Percentiles rank a stretch among this genome's conserved stretches.
Conservation (phyloP, 2,797 vertebrate genomes). For the Paramormyrops hopkinsi region DNA sequence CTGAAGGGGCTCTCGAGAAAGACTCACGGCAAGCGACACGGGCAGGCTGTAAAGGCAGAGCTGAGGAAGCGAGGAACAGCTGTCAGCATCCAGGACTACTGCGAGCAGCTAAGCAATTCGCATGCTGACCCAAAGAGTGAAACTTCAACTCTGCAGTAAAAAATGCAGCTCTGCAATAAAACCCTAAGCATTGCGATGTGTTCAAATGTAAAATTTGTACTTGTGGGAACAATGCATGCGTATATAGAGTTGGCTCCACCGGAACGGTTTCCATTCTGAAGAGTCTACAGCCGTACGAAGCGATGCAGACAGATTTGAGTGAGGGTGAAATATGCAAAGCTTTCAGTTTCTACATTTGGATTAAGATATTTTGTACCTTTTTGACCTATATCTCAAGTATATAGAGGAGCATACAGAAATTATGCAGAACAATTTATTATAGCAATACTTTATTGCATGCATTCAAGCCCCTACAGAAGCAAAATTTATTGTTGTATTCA, state of each 20-base stretch:
- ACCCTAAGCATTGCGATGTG: neutral
- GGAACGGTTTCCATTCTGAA: slow-evolving; percentile 1
- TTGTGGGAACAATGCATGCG: neutral
- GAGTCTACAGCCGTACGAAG: neutral
- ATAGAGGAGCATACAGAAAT: neutral
- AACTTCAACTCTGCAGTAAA: slow-evolving; percentile 30
- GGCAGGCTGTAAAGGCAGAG: neutral
- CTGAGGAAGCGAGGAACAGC: neutral
- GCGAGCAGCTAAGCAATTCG: neutral
- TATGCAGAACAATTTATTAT: slow-evolving; percentile 10
- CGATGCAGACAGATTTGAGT: neutral
- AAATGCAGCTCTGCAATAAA: slow-evolving; percentile 11
- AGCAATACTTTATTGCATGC: slow-evolving; percentile 3
- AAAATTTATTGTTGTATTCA: slow-evolving; percentile 3
- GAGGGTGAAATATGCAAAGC: slow-evolving; percentile 5
- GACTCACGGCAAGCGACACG: neutral
- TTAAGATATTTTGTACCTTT: neutral
- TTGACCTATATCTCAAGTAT: neutral
- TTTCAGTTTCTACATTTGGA: slow-evolving; percentile 1
- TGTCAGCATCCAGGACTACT: neutral
- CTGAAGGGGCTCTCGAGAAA: neutral
- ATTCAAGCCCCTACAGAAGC: neutral
- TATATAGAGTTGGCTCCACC: neutral
- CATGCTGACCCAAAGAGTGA: slow-evolving; percentile 30
- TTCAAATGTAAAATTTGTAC: slow-evolving; percentile 7